phyloP scores from a whole-genome alignment of 2,888 invertebrate genomes.

The Pammene fasciana region DNA sequence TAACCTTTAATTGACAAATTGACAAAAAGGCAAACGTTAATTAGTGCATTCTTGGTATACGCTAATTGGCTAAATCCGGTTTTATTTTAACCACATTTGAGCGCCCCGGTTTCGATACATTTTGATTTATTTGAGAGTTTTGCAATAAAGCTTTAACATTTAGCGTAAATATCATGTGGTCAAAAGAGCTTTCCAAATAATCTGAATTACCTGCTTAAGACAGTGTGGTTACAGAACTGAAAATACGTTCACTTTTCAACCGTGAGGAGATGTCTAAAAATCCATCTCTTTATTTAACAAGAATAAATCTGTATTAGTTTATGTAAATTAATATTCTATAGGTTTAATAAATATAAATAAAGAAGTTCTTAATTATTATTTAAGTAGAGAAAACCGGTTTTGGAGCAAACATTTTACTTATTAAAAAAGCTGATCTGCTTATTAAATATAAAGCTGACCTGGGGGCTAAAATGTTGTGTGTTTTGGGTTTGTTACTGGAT shows the following conservation, averaged over 20 bases:
- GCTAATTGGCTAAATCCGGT: conserved; percentile 60
- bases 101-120: conserved; percentile 28
- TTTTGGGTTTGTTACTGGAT: too few species aligned
- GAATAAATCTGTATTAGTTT: too few species aligned
- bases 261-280: not conserved
- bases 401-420: too few species aligned
- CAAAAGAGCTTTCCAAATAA: conserved; percentile 5
- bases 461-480: too few species aligned
- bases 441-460: too few species aligned
- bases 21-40: conserved; percentile 50
- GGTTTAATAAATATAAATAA: too few species aligned
- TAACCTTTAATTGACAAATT: conserved; percentile 48
- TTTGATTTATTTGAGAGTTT: conserved; percentile 31
- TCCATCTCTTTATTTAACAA: not conserved
- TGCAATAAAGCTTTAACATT: conserved; percentile 31
- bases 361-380: too few species aligned
- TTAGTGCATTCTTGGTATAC: conserved; percentile 53
- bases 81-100: conserved; percentile 46
- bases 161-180: conserved; percentile 6
- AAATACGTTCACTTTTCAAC: not conserved
- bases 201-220: not conserved
- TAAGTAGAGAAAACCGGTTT: too few species aligned
- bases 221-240: not conserved
- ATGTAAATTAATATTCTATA: too few species aligned
- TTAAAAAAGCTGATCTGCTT: too few species aligned